These are phyloP conservation scores for Coecobrya sp. DNA, from an alignment of 2,888 invertebrate genomes.

Conservation along the genomic window DNA sequence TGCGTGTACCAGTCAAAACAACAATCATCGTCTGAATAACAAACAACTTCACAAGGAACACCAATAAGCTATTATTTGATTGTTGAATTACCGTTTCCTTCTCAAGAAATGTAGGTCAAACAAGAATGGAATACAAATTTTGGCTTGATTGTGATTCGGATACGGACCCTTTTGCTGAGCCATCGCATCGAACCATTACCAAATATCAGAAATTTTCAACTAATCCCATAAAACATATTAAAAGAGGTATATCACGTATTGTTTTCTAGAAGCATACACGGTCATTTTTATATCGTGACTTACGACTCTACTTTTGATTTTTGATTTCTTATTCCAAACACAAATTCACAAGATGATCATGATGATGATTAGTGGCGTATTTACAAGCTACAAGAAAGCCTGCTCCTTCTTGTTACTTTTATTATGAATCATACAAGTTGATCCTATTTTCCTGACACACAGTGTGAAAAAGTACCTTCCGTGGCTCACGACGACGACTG, in stretches of 20 bases:
- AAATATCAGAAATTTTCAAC: not conserved
- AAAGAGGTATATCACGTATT: conserved; percentile 51
- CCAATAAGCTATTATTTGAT: conserved; percentile 36
- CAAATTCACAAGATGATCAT: conserved; percentile 10
- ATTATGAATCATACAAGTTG: not conserved
- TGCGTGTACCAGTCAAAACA: conserved; percentile 35
- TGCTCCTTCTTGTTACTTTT: conserved; percentile 60
- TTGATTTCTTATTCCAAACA: conserved; percentile 10
- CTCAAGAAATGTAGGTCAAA: conserved; percentile 71
- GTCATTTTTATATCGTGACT: conserved; percentile 26
- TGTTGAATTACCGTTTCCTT: conserved; percentile 24
- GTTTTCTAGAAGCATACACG: not conserved
- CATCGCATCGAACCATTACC: not conserved
- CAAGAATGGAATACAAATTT: conserved; percentile 69
- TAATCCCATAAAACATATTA: not conserved
- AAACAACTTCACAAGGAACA: conserved; percentile 12
- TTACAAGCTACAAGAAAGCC: conserved; percentile 67
- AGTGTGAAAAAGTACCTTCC: conserved; percentile 46
- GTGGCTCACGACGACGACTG: conserved; percentile 73
- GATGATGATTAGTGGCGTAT: not conserved
- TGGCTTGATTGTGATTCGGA: not conserved
- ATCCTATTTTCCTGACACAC: conserved; percentile 15
- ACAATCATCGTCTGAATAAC: conserved; percentile 39
- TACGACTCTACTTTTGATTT: conserved; percentile 11
- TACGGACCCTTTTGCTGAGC: not conserved